Evolutionary conservation across 2,113 vertebrate species (phyloP), one percentile per base, ranked within the genome.

Genomic region (Protobothrops mucrosquamatus): DNA sequence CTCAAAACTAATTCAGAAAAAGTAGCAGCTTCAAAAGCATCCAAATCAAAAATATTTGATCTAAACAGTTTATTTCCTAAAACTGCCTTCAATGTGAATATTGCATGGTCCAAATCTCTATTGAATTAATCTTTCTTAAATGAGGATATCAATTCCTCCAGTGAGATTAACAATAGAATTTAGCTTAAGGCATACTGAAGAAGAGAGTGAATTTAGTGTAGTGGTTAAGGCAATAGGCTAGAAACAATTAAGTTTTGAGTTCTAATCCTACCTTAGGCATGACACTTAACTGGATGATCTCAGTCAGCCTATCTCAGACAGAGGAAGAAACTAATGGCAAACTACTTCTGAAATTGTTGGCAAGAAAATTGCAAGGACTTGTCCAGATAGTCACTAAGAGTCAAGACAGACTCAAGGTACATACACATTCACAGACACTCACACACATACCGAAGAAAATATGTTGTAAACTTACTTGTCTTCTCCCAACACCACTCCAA

Each of bases 401-500:
- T 81, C 69, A 39, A 81, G 34, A 81, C 34, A 20, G 34, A 39
- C 15, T 39, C 69, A 81, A 22, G 5, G 6, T 3, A 81, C 34
- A 39, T 74, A 34, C 15, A 74, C n/a, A 74, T 15, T 15, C 69
- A 34, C n/a, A 34, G 11, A 39, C 29, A 34, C 14, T 20, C 55
- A 56, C 18, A 20, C 55, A 56, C 4, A 56, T 20, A 15, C 55
- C 20, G 1, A 22, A 56, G 34, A 81, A 81, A 61, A 56, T 90
- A 26, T 48, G 52, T 1, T 43, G 89, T n/a, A 34, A 87, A 98
- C 98, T 98, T 97, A 99, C 99, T 99, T 99, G 98, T 99, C 99
- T 95, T 99, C 99, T 46, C 99, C 99, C 39, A 99, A 97, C 90
- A 99, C 99, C 94, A 99, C 99, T 81, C 99, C 99, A 0, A 99